Conservation (phyloP, 2,113 vertebrate species). For the Orientallactaga bullata region DNA sequence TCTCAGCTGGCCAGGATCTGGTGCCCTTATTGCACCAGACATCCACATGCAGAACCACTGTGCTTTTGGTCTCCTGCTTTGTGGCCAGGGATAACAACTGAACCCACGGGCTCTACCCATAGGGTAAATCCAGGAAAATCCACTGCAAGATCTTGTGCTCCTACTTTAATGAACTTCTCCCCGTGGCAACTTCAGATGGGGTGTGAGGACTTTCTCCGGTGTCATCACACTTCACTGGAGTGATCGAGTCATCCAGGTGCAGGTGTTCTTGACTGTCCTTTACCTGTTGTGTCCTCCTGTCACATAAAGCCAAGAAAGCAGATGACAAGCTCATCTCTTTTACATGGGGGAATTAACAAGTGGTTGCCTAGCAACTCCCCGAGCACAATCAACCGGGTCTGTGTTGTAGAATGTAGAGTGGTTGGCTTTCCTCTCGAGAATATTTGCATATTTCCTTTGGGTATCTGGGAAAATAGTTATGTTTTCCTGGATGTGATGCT, state of each 20-base stretch:
- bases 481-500: conserved; percentile 41
- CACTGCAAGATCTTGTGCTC: background rate
- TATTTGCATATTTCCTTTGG: conserved; percentile 71
- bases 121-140: conserved; percentile 64
- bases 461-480: conserved; percentile 60
- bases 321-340: conserved; percentile 74
- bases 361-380: conserved; percentile 81
- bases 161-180: conserved; percentile 68
- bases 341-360: conserved; percentile 75
- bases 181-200: conserved; percentile 68
- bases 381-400: conserved; percentile 59
- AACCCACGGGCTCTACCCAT: conserved; percentile 61
- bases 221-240: conserved; percentile 27
- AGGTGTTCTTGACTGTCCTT: conserved; percentile 69
- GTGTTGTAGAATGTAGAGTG: conserved; percentile 70
- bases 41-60: background rate
- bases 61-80: conserved; percentile 62
- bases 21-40: conserved; percentile 35
- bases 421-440: conserved; percentile 66
- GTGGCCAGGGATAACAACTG: conserved; percentile 54
- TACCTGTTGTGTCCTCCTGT: conserved; percentile 76
- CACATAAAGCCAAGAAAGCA: conserved; percentile 63
- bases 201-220: conserved; percentile 50
- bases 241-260: conserved; percentile 61
- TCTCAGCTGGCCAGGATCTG: background rate